These are phyloP conservation scores for Halichoeres trimaculatus DNA, from an alignment of 2,113 vertebrate genomes.

Conservation along the genomic window DNA sequence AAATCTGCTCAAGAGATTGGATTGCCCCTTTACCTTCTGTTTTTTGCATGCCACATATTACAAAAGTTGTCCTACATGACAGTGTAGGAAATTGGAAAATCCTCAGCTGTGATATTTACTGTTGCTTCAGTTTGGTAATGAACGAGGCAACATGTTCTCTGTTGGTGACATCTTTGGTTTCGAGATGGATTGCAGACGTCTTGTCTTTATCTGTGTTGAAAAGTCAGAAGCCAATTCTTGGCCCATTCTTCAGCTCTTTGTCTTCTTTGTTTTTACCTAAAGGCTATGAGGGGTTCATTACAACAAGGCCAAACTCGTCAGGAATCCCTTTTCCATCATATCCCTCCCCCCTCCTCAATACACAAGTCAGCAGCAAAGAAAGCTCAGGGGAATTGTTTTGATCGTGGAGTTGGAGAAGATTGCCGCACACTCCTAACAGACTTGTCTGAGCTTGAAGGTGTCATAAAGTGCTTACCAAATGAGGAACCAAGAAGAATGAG, in stretches of 20 bases:
- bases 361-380: constrained; percentile 24
- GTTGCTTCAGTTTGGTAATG: constrained; percentile 8
- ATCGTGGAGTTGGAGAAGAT: constrained; percentile 22
- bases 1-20: neutral
- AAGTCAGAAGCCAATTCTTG: constrained; percentile 7
- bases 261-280: constrained; percentile 52
- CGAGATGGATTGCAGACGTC: constrained; percentile 28
- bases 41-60: too few relatives aligned
- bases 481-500: constrained; percentile 30
- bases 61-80: too few relatives aligned
- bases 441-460: constrained; percentile 72
- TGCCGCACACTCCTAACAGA: constrained; percentile 11
- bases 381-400: constrained; percentile 19
- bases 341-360: constrained; percentile 15
- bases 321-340: constrained; percentile 59
- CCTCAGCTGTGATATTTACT: constrained; percentile 6
- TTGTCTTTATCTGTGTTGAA: constrained; percentile 35
- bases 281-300: constrained; percentile 32
- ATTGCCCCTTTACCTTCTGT: too few relatives aligned
- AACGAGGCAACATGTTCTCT: constrained; percentile 15
- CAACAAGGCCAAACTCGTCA: constrained; percentile 76
- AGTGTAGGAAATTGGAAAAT: constrained; percentile 8
- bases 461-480: constrained; percentile 34
- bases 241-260: constrained; percentile 46
- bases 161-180: neutral